Evolutionary conservation across 2,888 invertebrate species (phyloP).

Genomic region (Agapetus fuscipes): DNA sequence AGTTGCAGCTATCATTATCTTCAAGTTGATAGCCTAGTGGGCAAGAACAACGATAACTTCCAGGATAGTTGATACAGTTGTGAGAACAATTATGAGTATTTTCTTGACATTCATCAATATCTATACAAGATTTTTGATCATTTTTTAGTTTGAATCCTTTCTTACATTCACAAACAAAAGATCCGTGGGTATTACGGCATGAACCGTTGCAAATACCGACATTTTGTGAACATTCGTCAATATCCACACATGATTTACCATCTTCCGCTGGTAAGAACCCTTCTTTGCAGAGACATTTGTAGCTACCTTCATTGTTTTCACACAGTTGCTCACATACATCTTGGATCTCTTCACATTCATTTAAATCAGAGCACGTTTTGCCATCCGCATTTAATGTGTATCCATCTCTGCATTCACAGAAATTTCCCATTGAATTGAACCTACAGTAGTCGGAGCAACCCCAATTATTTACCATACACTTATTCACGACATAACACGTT

Average conservation of each 20-base stretch:
- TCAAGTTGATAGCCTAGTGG: slow-evolving; percentile 33
- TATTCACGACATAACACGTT: too few species aligned
- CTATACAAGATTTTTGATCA: slow-evolving; percentile 38
- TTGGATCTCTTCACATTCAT: slow-evolving; percentile 40
- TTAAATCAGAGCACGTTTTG: slow-evolving; percentile 34
- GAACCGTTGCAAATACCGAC: slow-evolving; percentile 35
- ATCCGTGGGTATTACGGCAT: slow-evolving; percentile 40
- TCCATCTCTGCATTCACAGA: slow-evolving; percentile 36
- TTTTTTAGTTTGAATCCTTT: slow-evolving; percentile 40
- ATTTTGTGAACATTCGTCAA: slow-evolving; percentile 2
- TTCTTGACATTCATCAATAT: slow-evolving; percentile 45
- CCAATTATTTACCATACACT: slow-evolving; percentile 42
- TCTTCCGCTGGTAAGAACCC: background rate
- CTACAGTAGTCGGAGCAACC: slow-evolving; percentile 43
- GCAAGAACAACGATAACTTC: slow-evolving; percentile 29
- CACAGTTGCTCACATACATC: background rate
- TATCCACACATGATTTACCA: slow-evolving; percentile 14
- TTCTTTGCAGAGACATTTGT: background rate
- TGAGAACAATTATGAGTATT: slow-evolving; percentile 30
- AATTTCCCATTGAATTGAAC: slow-evolving; percentile 18
- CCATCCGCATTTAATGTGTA: slow-evolving; percentile 28
- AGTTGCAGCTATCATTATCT: slow-evolving; percentile 28
- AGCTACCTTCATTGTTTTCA: slow-evolving; percentile 5
- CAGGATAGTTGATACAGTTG: slow-evolving; percentile 18
- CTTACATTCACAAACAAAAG: slow-evolving; percentile 33